These are phyloP conservation scores for Siniperca chuatsi DNA, from an alignment of 2,113 vertebrate genomes.

Conservation along the genomic window DNA sequence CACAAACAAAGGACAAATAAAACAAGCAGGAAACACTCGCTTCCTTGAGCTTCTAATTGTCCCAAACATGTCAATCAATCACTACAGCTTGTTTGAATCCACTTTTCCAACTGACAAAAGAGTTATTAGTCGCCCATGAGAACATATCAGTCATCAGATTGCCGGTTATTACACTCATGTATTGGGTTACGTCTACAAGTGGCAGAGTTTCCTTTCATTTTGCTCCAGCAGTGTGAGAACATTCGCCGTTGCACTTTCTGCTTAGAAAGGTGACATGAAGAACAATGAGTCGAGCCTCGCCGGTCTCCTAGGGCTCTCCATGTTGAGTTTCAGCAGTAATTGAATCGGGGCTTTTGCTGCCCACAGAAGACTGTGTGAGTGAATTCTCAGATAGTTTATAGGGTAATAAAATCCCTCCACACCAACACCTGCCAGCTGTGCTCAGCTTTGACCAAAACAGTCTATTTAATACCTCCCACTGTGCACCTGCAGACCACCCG, in stretches of 20 bases:
- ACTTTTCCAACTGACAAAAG: conserved; percentile 26
- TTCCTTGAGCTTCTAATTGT: conserved; percentile 73
- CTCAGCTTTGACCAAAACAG: conserved; percentile 68
- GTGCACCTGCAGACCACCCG: conserved; percentile 76
- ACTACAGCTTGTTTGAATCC: conserved; percentile 25
- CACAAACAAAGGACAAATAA: conserved; percentile 73
- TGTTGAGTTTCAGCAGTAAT: conserved; percentile 69
- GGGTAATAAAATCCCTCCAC: conserved; percentile 78
- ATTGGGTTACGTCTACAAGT: conserved; percentile 24
- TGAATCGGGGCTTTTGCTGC: conserved; percentile 69
- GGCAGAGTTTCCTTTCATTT: conserved; percentile 45
- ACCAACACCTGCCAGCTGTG: conserved; percentile 79
- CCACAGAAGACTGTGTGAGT: conserved; percentile 68
- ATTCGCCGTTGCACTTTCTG: conserved; percentile 30
- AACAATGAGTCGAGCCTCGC: conserved; percentile 57
- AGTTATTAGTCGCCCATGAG: conserved; percentile 48
- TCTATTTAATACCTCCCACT: conserved; percentile 69
- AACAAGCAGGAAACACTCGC: conserved; percentile 60
- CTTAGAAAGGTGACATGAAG: conserved; percentile 65
- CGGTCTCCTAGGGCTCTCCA: conserved; percentile 53
- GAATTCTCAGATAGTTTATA: conserved; percentile 76
- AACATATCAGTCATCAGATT: conserved; percentile 35
- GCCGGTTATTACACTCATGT: conserved; percentile 26
- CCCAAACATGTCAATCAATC: conserved; percentile 76
- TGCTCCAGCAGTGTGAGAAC: conserved; percentile 28